A percentile compares a stretch with the other conserved stretches of the same genome.
Conservation (phyloP, 2,113 vertebrate species). For the Agapornis roseicollis region DNA sequence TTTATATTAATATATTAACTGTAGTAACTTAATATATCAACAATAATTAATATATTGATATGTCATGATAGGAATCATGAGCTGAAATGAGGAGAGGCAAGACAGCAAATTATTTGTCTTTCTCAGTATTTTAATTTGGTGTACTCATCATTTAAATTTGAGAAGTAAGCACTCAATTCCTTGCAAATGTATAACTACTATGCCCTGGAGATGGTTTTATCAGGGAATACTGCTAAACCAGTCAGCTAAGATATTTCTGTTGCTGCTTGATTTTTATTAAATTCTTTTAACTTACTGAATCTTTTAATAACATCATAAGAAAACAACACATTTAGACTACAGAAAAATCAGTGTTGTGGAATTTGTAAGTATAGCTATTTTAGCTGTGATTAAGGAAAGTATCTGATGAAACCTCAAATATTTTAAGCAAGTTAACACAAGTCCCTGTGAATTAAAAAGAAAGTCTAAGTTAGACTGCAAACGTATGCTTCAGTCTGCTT, state of each 20-base stretch:
- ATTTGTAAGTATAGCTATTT: background rate
- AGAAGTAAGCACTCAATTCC: background rate
- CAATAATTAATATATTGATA: no score
- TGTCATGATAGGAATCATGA: background rate
- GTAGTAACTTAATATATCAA: no score
- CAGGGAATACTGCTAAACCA: background rate
- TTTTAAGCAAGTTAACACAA: background rate
- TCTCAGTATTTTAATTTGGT: background rate
- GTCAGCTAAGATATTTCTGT: background rate
- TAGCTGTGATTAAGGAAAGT: background rate
- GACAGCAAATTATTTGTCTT: background rate
- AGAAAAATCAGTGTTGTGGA: background rate
- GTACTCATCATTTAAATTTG: background rate
- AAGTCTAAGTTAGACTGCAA: background rate
- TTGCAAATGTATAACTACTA: background rate
- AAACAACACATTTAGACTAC: background rate
- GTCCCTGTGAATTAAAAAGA: background rate
- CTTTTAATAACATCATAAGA: background rate
- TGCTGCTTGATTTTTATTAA: background rate
- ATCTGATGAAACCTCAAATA: background rate
- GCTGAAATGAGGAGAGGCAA: background rate
- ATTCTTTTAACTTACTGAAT: background rate
- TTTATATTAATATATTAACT: no score
- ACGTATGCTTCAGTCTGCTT: background rate
- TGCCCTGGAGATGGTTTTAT: background rate